Base-by-base conservation (phyloP, 1,140 invertebrate species). In the Cyphomyrmex costatus region DNA sequence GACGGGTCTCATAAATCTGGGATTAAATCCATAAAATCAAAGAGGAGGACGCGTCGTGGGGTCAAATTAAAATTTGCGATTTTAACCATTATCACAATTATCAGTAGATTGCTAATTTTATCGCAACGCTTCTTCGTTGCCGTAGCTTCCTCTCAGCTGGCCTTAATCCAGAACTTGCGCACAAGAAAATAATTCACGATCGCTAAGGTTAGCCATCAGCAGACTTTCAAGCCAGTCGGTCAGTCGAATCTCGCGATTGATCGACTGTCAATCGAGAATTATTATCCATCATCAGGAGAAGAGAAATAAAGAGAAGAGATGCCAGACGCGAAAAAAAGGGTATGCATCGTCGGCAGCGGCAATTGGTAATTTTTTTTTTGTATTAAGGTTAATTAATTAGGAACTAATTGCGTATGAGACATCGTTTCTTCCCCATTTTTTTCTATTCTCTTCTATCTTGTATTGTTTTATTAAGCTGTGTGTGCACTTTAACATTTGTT, bases 341-440 rank as follows among this genome's bases (percentile, higher is more conserved):
- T 97, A 77, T 96, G 96, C 89, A 96, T 97, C 89, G 95, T 97
- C 80, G 97, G 97, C 87, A 97, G 97, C 85, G 97, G 97, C 80
- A 97, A 97, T 92, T 97, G 97, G 97, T 97, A 68, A 73, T 56
- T 63, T 80, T 24, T 80, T 24, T 14, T 49, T 66, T 61, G n/a
- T 46, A 19, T 4, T 1, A 36, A 74, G 7, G 6, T 16, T 42
- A 56, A 60, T 61, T 74, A 27, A 21, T 21, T 33, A 27, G 24
- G 6, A 46, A 60, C 65, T 82, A 51, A 21, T 71, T 60, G 14
- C 21, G 16, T 14, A 24, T 5, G 42, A 49, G n/a, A 21, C 1
- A 30, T 82, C 24, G 33, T 73, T 27, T 33, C 12, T 80, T 6
- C 1, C 36, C 36, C 21, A 33, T 14, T 60, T 82, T 73, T 5